These are phyloP conservation scores for Harpagoxenus sublaevis DNA, from an alignment of 2,888 invertebrate genomes.

Conservation along the genomic window DNA sequence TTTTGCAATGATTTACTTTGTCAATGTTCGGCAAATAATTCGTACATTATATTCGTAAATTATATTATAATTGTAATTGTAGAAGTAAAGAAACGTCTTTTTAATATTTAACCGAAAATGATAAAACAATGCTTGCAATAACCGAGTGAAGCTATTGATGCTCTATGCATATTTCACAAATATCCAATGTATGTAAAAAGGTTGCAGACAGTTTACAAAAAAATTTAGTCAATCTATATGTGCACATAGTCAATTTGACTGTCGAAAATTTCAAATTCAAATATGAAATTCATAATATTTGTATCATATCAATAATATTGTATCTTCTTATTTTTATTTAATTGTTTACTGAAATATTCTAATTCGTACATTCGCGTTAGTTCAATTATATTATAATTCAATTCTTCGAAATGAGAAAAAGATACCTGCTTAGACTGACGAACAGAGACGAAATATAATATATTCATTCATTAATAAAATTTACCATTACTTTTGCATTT, in stretches of 20 bases:
- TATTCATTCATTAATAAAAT: conserved; percentile 32
- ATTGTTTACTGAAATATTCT: conserved; percentile 38
- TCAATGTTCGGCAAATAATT: neutral
- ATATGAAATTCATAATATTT: conserved; percentile 31
- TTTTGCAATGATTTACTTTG: neutral
- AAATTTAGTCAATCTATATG: conserved; percentile 6
- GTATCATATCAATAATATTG: conserved; percentile 27
- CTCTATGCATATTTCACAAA: neutral
- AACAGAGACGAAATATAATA: conserved; percentile 8
- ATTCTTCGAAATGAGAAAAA: neutral
- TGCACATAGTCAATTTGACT: neutral
- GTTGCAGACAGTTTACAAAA: neutral
- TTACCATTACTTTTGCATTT: conserved; percentile 8
- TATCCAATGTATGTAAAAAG: conserved; percentile 4
- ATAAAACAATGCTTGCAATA: conserved; percentile 4
- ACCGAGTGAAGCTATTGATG: neutral
- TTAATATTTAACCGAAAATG: neutral
- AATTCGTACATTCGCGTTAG: conserved; percentile 21
- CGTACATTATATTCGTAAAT: no score
- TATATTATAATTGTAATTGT: neutral
- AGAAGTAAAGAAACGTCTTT: neutral
- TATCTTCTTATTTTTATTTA: conserved; percentile 36
- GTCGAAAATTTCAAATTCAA: conserved; percentile 8
- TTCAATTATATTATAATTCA: neutral
- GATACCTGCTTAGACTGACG: neutral